Evolutionary conservation across 2,888 invertebrate genomes (phyloP).

Genomic region (Erebia aethiops): DNA sequence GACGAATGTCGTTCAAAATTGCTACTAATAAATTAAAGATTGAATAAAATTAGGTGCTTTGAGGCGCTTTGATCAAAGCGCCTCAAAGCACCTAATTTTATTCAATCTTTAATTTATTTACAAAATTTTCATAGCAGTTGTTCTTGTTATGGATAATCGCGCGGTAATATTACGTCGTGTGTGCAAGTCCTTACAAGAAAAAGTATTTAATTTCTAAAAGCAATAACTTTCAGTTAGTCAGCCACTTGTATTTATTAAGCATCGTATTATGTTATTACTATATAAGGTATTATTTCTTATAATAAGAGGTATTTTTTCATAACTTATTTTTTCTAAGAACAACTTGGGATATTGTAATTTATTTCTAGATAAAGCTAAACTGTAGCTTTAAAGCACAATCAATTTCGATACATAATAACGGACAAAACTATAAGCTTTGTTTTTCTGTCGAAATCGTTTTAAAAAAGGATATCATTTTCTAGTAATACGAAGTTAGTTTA

Average conservation of each 20-base stretch:
- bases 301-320: constrained; percentile 10
- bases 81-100: too few species aligned
- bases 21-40: too few species aligned
- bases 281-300: constrained; percentile 15
- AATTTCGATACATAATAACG: too few species aligned
- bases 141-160: not conserved
- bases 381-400: too few species aligned
- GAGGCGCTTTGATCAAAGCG: too few species aligned
- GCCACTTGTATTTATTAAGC: constrained; percentile 3
- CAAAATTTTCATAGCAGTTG: not conserved
- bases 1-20: too few species aligned
- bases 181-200: not conserved
- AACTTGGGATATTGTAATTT: not conserved
- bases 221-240: constrained; percentile 23
- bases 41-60: too few species aligned
- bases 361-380: not conserved
- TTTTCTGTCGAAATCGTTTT: too few species aligned
- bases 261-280: constrained; percentile 7
- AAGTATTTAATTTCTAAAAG: constrained; percentile 13
- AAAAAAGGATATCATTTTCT: too few species aligned
- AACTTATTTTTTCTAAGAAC: constrained; percentile 5
- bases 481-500: too few species aligned
- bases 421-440: too few species aligned
- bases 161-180: not conserved
- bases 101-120: too few species aligned